phyloP scores from a whole-genome alignment of 1,140 invertebrate species.

The Drosophila sechellia region DNA sequence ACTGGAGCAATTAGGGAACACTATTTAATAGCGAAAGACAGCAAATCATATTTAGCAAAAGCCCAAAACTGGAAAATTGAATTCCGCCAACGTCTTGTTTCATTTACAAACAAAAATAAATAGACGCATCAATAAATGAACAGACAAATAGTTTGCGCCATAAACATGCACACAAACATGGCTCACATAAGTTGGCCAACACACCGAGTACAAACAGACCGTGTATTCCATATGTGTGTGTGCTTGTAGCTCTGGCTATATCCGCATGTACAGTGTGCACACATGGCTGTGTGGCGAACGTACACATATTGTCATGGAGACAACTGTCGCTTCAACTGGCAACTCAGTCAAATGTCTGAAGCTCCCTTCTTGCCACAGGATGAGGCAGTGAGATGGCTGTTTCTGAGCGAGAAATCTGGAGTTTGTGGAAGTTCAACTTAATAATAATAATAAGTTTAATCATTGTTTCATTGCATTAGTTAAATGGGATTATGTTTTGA shows the following conservation, averaged over 20 bases:
- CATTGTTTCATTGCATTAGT: too few species aligned
- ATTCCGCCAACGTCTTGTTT: slow-evolving; percentile 12
- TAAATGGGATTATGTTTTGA: too few species aligned
- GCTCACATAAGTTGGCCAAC: slow-evolving; percentile 19
- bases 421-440: not conserved
- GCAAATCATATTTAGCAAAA: slow-evolving; percentile 43
- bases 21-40: slow-evolving; percentile 17
- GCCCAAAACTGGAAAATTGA: slow-evolving; percentile 42
- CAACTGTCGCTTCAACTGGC: slow-evolving; percentile 46
- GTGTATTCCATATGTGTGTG: slow-evolving; percentile 7
- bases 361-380: slow-evolving; percentile 13
- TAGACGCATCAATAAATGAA: slow-evolving; percentile 69
- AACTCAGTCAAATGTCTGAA: slow-evolving; percentile 51
- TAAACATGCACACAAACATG: slow-evolving; percentile 56
- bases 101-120: slow-evolving; percentile 51
- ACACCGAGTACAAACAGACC: slow-evolving; percentile 25
- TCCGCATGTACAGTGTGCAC: slow-evolving; percentile 21
- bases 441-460: too few species aligned
- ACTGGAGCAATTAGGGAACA: slow-evolving; percentile 23
- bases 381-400: not conserved
- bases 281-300: slow-evolving; percentile 7
- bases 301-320: slow-evolving; percentile 36
- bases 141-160: slow-evolving; percentile 73
- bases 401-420: not conserved
- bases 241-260: slow-evolving; percentile 2